A percentile compares a stretch with the other conserved stretches of the same genome.
These are phyloP conservation scores for Discoglossus pictus DNA, from an alignment of 2,797 vertebrate species.

Conservation along the genomic window DNA sequence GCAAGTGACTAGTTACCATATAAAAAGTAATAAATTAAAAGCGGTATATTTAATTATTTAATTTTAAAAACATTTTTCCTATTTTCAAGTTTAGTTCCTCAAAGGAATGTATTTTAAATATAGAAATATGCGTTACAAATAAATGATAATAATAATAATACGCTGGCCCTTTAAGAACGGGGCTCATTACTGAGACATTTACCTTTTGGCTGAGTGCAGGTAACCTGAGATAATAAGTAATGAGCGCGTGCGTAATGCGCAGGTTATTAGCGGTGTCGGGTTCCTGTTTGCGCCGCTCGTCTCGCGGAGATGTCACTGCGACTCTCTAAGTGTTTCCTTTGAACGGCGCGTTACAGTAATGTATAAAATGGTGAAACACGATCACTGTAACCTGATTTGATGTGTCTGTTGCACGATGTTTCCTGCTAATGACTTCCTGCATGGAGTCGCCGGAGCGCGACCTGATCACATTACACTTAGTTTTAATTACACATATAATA, in stretches of 20 bases:
- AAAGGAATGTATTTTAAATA: too few species aligned
- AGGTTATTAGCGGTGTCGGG: constrained; percentile 26
- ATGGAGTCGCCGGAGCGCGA: constrained; percentile 85
- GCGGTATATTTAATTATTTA: too few species aligned
- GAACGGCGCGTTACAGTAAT: constrained; percentile 88
- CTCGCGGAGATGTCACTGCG: constrained; percentile 71
- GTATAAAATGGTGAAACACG: constrained; percentile 84
- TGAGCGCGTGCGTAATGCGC: constrained; percentile 18
- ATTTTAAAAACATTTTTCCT: too few species aligned
- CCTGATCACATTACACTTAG: constrained; percentile 84
- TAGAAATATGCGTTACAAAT: too few species aligned
- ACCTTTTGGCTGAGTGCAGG: background rate
- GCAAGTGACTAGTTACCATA: too few species aligned
- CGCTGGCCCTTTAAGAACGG: too few species aligned
- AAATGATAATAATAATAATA: too few species aligned
- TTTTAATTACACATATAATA: constrained; percentile 80
- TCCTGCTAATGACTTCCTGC: constrained; percentile 93
- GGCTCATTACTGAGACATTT: too few species aligned
- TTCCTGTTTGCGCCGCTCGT: constrained; percentile 56
- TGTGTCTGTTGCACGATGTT: constrained; percentile 76
- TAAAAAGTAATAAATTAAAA: too few species aligned
- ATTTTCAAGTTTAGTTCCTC: too few species aligned
- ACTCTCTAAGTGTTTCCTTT: constrained; percentile 65
- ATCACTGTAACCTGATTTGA: constrained; percentile 91
- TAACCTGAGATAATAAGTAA: constrained; percentile 42